Evolutionary conservation across 2,113 vertebrate species (phyloP).

Genomic region (Synodontis membranacea): DNA sequence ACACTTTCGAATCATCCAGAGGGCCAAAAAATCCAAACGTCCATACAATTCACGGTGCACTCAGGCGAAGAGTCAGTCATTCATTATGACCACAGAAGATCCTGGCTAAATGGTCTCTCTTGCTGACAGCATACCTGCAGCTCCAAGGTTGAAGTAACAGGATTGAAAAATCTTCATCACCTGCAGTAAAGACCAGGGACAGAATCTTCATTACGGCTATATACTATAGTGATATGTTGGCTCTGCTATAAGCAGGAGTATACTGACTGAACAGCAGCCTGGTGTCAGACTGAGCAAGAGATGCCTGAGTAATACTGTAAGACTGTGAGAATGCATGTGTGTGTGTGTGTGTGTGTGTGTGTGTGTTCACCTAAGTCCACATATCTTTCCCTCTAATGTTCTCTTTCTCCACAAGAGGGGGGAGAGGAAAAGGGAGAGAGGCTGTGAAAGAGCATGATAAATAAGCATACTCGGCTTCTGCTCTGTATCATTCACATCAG

Average conservation of each 20-base stretch:
- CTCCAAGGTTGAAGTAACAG: not conserved
- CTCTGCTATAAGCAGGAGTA: not conserved
- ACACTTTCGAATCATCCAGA: not conserved
- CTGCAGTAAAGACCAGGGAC: not conserved
- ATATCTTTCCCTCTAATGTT: conserved; percentile 15
- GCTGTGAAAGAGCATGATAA: conserved; percentile 11
- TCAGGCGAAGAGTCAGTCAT: not conserved
- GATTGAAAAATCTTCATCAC: not conserved
- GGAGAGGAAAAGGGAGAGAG: not conserved
- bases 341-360: conserved; percentile 1
- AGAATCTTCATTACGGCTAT: not conserved
- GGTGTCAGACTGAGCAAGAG: conserved; percentile 15
- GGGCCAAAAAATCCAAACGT: not conserved
- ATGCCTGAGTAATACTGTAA: conserved; percentile 8
- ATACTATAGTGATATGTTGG: not conserved
- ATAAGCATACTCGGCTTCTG: not conserved
- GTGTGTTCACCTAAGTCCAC: conserved; percentile 14
- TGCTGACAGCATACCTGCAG: not conserved
- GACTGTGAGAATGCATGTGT: conserved; percentile 18
- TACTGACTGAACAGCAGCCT: conserved; percentile 20
- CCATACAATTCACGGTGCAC: not conserved
- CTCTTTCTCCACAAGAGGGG: conserved; percentile 21
- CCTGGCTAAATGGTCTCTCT: not conserved
- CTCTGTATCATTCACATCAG: conserved; percentile 7
- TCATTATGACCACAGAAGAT: not conserved